Base-by-base conservation (phyloP, 2,113 vertebrate genomes). In the Thryonomys swinderianus region DNA sequence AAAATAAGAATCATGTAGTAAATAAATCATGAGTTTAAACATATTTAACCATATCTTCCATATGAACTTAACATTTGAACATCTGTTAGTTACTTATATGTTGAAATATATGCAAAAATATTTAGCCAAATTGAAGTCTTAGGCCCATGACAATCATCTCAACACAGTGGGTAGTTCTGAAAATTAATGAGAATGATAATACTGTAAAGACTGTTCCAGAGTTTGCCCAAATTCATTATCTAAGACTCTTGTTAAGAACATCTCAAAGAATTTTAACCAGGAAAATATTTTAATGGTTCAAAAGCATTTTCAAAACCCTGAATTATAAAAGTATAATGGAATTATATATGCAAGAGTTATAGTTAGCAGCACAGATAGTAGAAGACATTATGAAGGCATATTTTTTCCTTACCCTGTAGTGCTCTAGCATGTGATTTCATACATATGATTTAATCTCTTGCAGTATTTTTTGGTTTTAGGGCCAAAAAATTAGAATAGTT, bases 171-270 rank as follows among this genome's bases (percentile, higher is more conserved):
- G 99, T 99, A 99, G 99, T 99, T 99, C 99, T 99, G 99, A 99
- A 99, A 99, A 99, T 99, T 99, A 99, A 99, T 99, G 99, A 99
- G 99, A 99, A 99, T 99, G 99, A 99, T 99, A 99, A 99, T 99
- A 99, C 99, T 99, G 99, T 99, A 99, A 99, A 99, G 99, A 99
- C 99, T 99, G 99, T 99, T 99, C 99, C 99, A 99, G 99, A 99
- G 99, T 99, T 99, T 99, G 99, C 99, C 99, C 99, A 99, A 99
- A 99, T 99, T 99, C 99, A 99, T 99, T 99, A 99, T 99, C 99
- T 99, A 99, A 98, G 98, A 98, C 99, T 99, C 98, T 98, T 99
- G 99, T 99, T 99, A 99, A 99, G 99, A 99, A 99, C 99, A 99
- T 99, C 98, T 99, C 98, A 99, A 99, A 99, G 99, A 99, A 99